These are phyloP conservation scores for Pteronotus mesoamericanus DNA, from an alignment of 2,797 vertebrate genomes.

Conservation along the genomic window DNA sequence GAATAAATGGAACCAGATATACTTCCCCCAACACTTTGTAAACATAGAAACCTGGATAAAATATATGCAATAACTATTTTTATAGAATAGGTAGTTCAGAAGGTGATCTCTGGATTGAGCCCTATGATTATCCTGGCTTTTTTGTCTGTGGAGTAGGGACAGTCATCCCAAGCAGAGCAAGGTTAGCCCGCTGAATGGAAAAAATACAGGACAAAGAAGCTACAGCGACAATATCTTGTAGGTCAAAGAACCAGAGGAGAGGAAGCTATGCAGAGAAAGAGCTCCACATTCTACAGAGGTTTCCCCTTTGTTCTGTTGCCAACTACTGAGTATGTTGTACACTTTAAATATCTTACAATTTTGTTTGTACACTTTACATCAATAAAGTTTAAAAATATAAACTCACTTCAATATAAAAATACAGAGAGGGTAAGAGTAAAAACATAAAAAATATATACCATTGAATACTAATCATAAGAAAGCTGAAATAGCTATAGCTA, in stretches of 20 bases:
- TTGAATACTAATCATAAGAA: background rate
- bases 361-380: background rate
- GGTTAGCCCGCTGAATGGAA: background rate
- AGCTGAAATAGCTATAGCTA: background rate
- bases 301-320: background rate
- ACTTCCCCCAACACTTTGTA: background rate
- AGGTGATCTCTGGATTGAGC: background rate
- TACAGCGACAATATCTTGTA: background rate
- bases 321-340: background rate
- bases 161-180: background rate
- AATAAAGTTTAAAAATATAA: background rate
- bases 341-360: background rate
- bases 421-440: background rate
- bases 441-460: background rate
- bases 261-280: background rate
- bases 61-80: background rate
- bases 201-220: background rate
- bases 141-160: background rate
- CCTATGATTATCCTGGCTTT: background rate
- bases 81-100: background rate
- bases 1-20: background rate
- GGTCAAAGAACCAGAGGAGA: background rate
- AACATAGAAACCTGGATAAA: background rate
- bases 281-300: background rate
- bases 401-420: background rate